phyloP scores from a whole-genome alignment of 2,888 invertebrate genomes.

The Andricus curvator region DNA sequence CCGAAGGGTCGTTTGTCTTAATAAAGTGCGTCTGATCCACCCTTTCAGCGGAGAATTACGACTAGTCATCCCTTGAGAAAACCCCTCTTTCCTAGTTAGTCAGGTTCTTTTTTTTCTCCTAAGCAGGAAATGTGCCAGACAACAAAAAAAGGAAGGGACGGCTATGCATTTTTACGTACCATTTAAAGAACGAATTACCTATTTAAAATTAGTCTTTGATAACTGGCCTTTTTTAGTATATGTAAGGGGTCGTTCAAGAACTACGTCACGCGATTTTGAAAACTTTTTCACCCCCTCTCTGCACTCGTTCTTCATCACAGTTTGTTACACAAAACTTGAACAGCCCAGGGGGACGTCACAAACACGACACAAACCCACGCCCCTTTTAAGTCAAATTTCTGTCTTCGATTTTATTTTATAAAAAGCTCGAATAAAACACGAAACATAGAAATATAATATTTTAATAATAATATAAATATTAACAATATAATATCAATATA shows the following conservation, averaged over 20 bases:
- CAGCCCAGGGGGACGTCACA: no score
- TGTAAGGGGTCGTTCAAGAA: not conserved
- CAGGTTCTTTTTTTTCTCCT: slow-evolving; percentile 1
- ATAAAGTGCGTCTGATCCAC: slow-evolving; percentile 47
- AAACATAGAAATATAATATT: no score
- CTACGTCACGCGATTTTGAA: no score
- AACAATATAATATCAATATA: no score
- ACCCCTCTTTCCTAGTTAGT: slow-evolving; percentile 39
- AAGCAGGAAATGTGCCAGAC: not conserved
- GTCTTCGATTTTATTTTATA: no score
- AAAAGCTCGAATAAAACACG: no score
- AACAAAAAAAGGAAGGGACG: not conserved
- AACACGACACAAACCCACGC: no score
- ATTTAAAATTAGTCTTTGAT: not conserved
- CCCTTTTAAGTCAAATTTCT: no score
- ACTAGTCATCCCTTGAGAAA: slow-evolving; percentile 41
- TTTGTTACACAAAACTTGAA: no score
- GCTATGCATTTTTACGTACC: not conserved
- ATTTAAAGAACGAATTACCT: not conserved
- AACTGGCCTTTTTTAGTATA: not conserved
- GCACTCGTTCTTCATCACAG: no score
- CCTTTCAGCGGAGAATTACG: slow-evolving; percentile 43
- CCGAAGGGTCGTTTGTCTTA: slow-evolving; percentile 49
- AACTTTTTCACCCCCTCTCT: no score
- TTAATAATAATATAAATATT: no score